Evolutionary conservation across 2,888 invertebrate genomes (phyloP), one percentile per base, ranked within the genome.

Genomic region (Cistogaster globosa): DNA sequence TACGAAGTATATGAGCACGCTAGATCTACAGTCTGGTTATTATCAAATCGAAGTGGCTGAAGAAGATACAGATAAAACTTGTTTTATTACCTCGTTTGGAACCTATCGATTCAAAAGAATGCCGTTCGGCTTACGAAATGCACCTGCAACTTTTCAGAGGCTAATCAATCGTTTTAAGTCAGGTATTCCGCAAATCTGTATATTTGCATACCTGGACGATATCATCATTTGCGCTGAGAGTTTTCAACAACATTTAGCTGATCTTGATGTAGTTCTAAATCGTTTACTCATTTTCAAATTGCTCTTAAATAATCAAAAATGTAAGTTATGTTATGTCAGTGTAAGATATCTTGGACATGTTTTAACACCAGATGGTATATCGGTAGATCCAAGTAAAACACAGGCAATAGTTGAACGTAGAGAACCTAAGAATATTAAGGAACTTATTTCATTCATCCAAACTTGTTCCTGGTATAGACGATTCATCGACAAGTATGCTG

Each of bases 11-110:
- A 90, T 92, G 90, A 87, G 89, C 16, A 90, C 91, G 0, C 60
- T 92, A 5, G 91, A 92, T 68, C 83, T 92, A 0, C 87, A 88
- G n/a, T 79, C 88, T 32, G 92, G 80, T 8, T 87, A 85, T 16
- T 87, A 81, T 20, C 87, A 87, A 72, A 75, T 87, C 4, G 60
- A 76, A 38, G 79, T 87, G 11, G 62, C 68, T 2, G 63, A 74
- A n/a, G 55, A 77, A 22, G 86, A 86, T 63, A 14, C 63, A 9
- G 80, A 80, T n/a, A 87, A 87, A 80, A 87, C 86, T 0, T 81
- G 69, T 12, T 45, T 86, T 12, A 80, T 79, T 0, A 82, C 83
- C 26, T 4, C 1, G 26, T 26, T 26, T 26, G 26, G 26, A 38
- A 7, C 81, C 86, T 85, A 22, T 51, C 60, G 58, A 20, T 85